Evolutionary conservation across 2,797 vertebrate genomes (phyloP), one percentile per base, ranked within the genome.

Genomic region (Neosilurus hyrtlii): DNA sequence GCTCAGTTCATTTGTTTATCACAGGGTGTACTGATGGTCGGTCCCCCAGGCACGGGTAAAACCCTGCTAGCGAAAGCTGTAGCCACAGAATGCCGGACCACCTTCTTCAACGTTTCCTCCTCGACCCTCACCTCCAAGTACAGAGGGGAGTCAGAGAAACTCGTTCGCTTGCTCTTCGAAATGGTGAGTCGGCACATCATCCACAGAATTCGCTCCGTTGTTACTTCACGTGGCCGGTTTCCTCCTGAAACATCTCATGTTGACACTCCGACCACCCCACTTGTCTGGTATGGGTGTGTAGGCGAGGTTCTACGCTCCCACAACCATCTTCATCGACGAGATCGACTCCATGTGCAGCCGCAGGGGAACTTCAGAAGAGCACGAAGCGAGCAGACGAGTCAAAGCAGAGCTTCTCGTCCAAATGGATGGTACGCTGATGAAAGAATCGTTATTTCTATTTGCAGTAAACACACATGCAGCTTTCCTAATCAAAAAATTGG

Each of bases 291-390:
- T 16, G 35, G 59, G 22, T 54, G 56, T 73, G 16, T 88, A 99
- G 98, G 98, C 98, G 54, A 95, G 97, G 83, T 98, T 96, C 91
- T 99, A 99, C 51, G 97, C 98, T 84, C 98, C 98, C 1, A 96
- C 97, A 49, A 99, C 98, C 0, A 99, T 99, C 93, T 99, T 99
- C 91, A 97, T 99, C 30, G 98, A 99, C 80, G 98, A 99, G 87
- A 99, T 99, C 37, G 98, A 99, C 91, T 99, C 98, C 49, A 98
- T 99, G 89, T 99, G 97, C 89, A 99, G 98, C 90, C 97, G 97
- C 79, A 95, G 98, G 90, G 98, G 98, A 24, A 99, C 97, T 0
- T 99, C 98, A 0, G 98, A 99, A 89, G 98, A 99, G 49, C 98
- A 99, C 0, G 98, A 99, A 89, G 97, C 98, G 79, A 99, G 98